Conservation (phyloP, 2,888 invertebrate species). For the Harpalus rubripes region DNA sequence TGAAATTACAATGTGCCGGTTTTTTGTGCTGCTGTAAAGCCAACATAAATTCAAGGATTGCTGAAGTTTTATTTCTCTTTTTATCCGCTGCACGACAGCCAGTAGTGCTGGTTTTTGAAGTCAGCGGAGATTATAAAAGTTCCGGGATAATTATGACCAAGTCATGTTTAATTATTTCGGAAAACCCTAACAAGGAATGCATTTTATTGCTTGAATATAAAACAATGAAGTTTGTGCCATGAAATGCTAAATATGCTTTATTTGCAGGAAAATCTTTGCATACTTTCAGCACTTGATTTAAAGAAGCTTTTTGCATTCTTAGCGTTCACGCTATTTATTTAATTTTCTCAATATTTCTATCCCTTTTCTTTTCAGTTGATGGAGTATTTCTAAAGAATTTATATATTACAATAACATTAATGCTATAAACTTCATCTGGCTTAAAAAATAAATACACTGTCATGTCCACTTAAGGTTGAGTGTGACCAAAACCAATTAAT, state of each 20-base stretch:
- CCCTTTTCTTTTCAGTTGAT: too few relatives aligned
- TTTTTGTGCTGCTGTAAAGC: conserved; percentile 52
- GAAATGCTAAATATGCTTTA: conserved; percentile 11
- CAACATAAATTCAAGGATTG: conserved; percentile 65
- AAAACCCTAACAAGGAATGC: conserved; percentile 6
- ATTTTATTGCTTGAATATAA: conserved; percentile 28
- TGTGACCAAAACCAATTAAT: too few relatives aligned
- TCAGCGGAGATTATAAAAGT: conserved; percentile 59
- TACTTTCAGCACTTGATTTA: neutral
- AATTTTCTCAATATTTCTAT: too few relatives aligned
- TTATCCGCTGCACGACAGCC: conserved; percentile 32
- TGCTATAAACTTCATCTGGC: too few relatives aligned
- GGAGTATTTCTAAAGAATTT: too few relatives aligned
- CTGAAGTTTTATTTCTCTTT: conserved; percentile 48
- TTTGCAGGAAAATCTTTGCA: neutral
- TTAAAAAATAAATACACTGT: too few relatives aligned
- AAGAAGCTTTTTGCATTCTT: neutral
- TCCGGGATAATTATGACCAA: conserved; percentile 58
- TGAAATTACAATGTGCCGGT: conserved; percentile 65
- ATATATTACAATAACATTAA: too few relatives aligned
- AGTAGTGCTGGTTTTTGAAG: conserved; percentile 52
- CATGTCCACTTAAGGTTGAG: too few relatives aligned
- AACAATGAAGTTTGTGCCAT: neutral
- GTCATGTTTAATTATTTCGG: conserved; percentile 60
- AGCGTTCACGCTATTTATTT: too few relatives aligned